Base-by-base conservation (phyloP, 92 coral and sea anemone genomes). In the Meandrina meandrites region DNA sequence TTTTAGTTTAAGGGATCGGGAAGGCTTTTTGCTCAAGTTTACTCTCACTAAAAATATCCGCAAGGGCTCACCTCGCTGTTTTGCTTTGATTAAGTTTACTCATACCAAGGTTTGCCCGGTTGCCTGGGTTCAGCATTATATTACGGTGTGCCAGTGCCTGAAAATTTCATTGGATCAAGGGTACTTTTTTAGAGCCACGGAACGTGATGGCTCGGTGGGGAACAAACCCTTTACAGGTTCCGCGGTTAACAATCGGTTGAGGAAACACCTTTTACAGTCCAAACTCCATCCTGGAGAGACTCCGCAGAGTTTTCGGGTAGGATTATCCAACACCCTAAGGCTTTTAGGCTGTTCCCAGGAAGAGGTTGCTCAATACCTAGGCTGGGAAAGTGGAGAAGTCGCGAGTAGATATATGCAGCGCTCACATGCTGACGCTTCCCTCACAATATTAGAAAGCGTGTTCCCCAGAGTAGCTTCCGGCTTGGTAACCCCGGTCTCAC, bases 131-230 rank as follows among this genome's bases (percentile, higher is more conserved):
- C 87, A 86, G 36, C 81, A 81, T 86, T 81, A 81, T 66, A 48
- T 86, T 27, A 18, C 84, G 4, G 93, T 70, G 1, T 90, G 90
- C 47, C 53, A 53, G 36, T 32, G 48, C 51, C 66, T 81, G 31
- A 70, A 50, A 30, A 27, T 81, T 47, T 72, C 82, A 16, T 30
- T 81, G 5, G 73, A 76, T 1, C 90, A 80, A 12, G 90, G 84
- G 32, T 90, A 70, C 83, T 80, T 86, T 58, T 90, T 90, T 76
- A 42, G 92, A 32, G 71, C 87, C 58, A 31, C 92, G 79, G 86
- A 91, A 73, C 85, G 85, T 36, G 77, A 80, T 34, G 75, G 81
- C 51, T 37, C 76, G 73, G 53, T 86, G 64, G 75, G 91, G 80
- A 37, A 82, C 78, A 74, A 91, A 82, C 89, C 87, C 36, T 53